phyloP scores from a whole-genome alignment of 1,140 invertebrate genomes.

The Brachionus calyciflorus region DNA sequence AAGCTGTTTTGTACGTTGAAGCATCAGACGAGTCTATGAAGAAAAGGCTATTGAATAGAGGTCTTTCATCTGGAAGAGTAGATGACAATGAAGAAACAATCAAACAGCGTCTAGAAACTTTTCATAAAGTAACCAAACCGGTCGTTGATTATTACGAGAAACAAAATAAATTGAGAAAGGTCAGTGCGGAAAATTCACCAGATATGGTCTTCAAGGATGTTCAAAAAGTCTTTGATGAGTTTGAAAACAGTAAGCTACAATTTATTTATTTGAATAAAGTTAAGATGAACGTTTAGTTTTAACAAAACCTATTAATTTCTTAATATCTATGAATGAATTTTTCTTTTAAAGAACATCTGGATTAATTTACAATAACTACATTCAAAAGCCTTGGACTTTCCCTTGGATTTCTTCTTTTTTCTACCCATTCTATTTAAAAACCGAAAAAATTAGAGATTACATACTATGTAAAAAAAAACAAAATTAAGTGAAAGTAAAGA shows the following conservation, averaged over 20 bases:
- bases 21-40: slow-evolving; percentile 79
- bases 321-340: no score
- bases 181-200: slow-evolving; percentile 24
- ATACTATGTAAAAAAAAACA: no score
- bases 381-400: no score
- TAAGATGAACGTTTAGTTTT: no score
- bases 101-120: slow-evolving; percentile 84
- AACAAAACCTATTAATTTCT: no score
- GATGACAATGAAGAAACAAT: slow-evolving; percentile 98
- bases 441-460: no score
- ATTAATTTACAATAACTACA: no score
- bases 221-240: background rate
- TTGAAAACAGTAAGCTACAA: background rate
- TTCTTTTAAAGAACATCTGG: no score
- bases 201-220: slow-evolving; percentile 45
- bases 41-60: slow-evolving; percentile 77
- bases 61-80: slow-evolving; percentile 80
- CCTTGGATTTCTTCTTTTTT: no score
- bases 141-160: slow-evolving; percentile 81
- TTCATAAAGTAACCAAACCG: slow-evolving; percentile 81
- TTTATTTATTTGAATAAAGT: no score
- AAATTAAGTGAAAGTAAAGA: no score
- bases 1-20: slow-evolving; percentile 63
- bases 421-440: no score
- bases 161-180: slow-evolving; percentile 64